A percentile compares a stretch with the other conserved stretches of the same genome.
phyloP scores from a whole-genome alignment of 2,113 vertebrate species.

The Amia ocellicauda region DNA sequence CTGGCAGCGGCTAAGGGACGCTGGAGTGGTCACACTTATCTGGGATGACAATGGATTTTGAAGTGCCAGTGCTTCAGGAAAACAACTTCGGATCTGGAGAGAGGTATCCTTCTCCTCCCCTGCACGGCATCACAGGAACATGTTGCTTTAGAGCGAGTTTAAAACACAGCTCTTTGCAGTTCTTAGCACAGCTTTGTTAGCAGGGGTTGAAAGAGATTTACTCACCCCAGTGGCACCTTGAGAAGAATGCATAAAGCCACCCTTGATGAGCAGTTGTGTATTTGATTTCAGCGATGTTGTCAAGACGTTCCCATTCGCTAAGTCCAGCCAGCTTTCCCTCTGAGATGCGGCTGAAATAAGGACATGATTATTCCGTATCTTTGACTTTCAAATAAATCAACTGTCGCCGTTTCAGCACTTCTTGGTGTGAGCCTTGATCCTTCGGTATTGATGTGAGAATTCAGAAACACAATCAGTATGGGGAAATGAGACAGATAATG shows the following conservation, averaged over 20 bases:
- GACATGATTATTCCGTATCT: neutral
- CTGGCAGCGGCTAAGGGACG: neutral
- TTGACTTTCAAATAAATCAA: neutral
- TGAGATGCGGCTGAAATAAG: neutral
- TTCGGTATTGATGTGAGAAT: too few species aligned
- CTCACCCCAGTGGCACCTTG: constrained; percentile 6
- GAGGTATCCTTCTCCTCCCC: too few species aligned
- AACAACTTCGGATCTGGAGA: too few species aligned
- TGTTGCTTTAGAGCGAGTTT: too few species aligned
- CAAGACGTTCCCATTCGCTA: constrained; percentile 3
- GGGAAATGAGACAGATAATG: too few species aligned
- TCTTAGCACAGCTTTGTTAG: constrained; percentile 4
- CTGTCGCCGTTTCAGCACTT: too few species aligned
- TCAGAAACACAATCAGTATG: too few species aligned
- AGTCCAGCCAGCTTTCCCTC: neutral
- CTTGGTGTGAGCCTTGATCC: too few species aligned
- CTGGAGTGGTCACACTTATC: neutral
- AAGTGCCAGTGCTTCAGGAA: too few species aligned
- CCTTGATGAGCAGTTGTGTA: constrained; percentile 10
- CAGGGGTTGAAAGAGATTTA: constrained; percentile 17
- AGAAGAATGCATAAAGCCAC: neutral
- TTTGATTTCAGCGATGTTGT: neutral
- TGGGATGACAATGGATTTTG: too few species aligned
- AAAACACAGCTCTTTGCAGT: constrained; percentile 18
- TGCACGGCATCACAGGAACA: too few species aligned